Conservation (phyloP, 2,888 invertebrate genomes). For the Catocala fraxini region DNA sequence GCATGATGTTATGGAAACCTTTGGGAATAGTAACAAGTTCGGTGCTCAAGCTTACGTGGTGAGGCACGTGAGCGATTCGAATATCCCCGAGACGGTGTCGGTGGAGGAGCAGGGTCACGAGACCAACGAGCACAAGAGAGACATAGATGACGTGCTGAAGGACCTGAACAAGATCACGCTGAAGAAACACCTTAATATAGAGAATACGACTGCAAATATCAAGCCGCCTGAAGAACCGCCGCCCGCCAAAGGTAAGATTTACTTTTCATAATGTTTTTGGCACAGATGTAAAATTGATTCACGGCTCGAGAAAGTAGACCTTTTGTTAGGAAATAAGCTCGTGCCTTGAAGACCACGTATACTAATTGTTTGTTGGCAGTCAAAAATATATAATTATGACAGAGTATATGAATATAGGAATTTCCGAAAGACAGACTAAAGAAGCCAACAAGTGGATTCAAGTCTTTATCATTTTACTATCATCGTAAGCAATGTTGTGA, state of each 20-base stretch:
- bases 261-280: no score
- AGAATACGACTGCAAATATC: constrained; percentile 83
- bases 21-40: constrained; percentile 71
- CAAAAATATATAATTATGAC: no score
- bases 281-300: no score
- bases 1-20: constrained; percentile 85
- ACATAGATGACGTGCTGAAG: constrained; percentile 81
- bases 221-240: constrained; percentile 75
- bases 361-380: no score
- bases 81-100: constrained; percentile 64
- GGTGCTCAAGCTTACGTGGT: constrained; percentile 74
- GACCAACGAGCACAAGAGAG: constrained; percentile 68
- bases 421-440: no score
- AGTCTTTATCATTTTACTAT: no score
- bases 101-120: constrained; percentile 77
- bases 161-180: constrained; percentile 82
- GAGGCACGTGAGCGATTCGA: constrained; percentile 73
- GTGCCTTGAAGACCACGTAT: no score
- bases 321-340: no score
- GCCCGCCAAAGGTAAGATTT: constrained; percentile 63
- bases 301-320: no score
- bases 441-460: no score
- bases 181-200: constrained; percentile 80
- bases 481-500: no score
- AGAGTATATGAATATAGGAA: no score